These are phyloP conservation scores for Oxyruncus cristatus DNA, from an alignment of 2,113 vertebrate species.

Conservation along the genomic window DNA sequence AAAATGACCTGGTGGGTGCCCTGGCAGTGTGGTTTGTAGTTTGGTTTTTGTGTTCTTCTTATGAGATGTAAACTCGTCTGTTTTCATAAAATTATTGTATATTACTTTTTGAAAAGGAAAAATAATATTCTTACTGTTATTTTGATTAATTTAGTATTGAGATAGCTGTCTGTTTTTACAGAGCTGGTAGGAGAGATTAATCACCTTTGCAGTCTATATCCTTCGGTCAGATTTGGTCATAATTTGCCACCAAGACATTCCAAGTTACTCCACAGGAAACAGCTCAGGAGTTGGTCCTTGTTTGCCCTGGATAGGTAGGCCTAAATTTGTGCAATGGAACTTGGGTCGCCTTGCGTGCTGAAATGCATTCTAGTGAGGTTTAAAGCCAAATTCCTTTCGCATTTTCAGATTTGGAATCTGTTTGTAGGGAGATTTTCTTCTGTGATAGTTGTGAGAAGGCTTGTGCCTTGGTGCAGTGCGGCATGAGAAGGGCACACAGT, in stretches of 20 bases:
- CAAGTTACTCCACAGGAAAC: neutral
- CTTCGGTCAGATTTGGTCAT: neutral
- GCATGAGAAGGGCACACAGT: neutral
- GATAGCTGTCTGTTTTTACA: neutral
- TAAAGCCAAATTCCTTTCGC: neutral
- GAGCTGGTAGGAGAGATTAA: neutral
- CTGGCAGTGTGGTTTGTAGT: neutral
- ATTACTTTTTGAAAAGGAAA: neutral
- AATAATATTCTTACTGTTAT: neutral
- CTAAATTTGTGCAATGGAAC: neutral
- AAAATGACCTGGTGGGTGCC: neutral
- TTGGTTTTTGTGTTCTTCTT: neutral
- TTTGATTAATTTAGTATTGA: neutral
- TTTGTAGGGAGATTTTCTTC: neutral
- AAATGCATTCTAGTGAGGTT: neutral
- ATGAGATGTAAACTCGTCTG: neutral
- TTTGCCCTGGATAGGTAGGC: neutral
- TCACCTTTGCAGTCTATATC: neutral
- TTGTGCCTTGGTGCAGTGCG: neutral
- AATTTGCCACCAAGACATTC: neutral
- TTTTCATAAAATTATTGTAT: neutral
- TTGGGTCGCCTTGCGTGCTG: neutral
- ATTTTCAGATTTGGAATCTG: neutral
- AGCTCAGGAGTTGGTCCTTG: neutral
- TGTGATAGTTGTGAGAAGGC: neutral